Evolutionary conservation across 1,140 invertebrate species (phyloP).

Genomic region (Xylocopa sonorina): DNA sequence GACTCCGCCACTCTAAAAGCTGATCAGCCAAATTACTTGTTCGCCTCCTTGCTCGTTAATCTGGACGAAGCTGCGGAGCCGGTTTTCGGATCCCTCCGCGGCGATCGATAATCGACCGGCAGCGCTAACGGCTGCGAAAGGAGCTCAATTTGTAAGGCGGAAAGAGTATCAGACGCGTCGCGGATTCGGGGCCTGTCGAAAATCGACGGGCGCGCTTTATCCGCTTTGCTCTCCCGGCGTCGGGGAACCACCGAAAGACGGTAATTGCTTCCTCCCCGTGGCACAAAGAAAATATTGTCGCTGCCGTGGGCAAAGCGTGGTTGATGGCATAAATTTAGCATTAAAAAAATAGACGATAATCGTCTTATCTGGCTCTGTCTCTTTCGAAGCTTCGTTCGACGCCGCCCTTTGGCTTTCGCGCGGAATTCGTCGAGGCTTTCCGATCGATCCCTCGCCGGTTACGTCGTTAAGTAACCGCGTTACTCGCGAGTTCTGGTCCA

Average conservation of each 20-base stretch:
- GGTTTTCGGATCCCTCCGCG: not conserved
- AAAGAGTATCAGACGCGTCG: not conserved
- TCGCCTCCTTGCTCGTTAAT: not conserved
- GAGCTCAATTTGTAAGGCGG: constrained; percentile 18
- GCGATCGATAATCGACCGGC: constrained; percentile 24
- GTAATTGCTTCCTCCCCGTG: constrained; percentile 62
- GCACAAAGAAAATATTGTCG: constrained; percentile 69
- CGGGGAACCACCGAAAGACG: constrained; percentile 49
- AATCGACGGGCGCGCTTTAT: constrained; percentile 53
- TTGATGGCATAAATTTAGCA: constrained; percentile 71
- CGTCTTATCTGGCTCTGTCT: constrained; percentile 57
- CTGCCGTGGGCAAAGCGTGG: constrained; percentile 48
- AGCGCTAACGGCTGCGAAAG: not conserved
- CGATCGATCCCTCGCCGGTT: not conserved
- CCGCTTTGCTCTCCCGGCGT: constrained; percentile 53
- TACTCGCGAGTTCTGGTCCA: not conserved
- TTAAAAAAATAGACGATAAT: constrained; percentile 69
- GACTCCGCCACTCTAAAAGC: not conserved
- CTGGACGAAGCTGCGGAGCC: not conserved
- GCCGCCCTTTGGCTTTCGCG: not conserved
- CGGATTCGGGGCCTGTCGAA: constrained; percentile 23
- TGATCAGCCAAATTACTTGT: not conserved
- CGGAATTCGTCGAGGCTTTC: constrained; percentile 15
- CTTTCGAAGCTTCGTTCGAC: constrained; percentile 27
- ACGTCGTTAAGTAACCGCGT: too few relatives aligned